These are phyloP conservation scores for Archivesica marissinica DNA, from an alignment of 1,140 invertebrate species.

Conservation along the genomic window DNA sequence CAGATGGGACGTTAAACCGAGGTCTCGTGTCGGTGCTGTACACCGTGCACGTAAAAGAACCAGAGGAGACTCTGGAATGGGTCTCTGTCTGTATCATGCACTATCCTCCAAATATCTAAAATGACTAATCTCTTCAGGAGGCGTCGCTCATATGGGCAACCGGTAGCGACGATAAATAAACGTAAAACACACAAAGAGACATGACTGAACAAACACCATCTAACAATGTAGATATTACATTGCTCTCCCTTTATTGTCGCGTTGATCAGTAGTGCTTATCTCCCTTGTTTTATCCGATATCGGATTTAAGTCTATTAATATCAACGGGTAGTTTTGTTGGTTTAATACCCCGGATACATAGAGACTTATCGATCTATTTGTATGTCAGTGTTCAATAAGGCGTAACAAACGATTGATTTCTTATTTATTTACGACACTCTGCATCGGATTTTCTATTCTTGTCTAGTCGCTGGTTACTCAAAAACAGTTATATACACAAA, in stretches of 20 bases:
- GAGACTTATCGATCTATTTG: conserved; percentile 6
- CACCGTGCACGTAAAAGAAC: no score
- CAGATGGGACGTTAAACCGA: no score
- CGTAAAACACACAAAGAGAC: background rate
- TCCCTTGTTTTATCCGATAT: conserved; percentile 22
- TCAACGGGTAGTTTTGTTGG: background rate
- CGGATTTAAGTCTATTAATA: conserved; percentile 20
- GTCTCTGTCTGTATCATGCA: no score
- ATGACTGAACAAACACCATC: background rate
- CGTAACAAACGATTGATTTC: background rate
- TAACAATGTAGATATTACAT: background rate
- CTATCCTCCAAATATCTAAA: no score
- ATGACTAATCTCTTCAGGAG: no score
- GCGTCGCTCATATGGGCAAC: no score
- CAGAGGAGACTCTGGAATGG: no score
- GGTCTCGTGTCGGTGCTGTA: no score
- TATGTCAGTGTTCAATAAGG: background rate
- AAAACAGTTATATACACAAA: conserved; percentile 35
- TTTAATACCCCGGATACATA: conserved; percentile 26
- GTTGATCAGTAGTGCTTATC: background rate
- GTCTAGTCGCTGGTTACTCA: background rate
- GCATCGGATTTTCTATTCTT: background rate
- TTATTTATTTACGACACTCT: background rate
- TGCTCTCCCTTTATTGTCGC: background rate
- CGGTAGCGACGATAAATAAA: no score